These are phyloP conservation scores for Mystacornis crossleyi DNA, from an alignment of 2,113 vertebrate genomes.

Conservation along the genomic window DNA sequence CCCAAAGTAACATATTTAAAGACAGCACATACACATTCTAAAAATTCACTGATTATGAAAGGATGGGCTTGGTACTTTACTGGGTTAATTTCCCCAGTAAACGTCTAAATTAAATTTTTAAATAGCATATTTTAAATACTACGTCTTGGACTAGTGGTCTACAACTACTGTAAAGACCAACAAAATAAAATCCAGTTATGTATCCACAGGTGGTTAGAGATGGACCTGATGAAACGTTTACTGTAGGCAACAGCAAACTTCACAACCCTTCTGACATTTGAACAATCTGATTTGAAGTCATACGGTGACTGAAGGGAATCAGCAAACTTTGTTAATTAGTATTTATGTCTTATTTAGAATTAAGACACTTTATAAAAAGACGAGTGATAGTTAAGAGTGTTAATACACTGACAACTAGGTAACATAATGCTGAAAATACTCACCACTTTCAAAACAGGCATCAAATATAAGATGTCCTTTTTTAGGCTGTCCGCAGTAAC, in stretches of 20 bases:
- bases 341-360: background rate
- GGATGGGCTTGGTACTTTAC: background rate
- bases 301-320: background rate
- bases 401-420: background rate
- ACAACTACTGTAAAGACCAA: background rate
- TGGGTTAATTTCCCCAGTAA: background rate
- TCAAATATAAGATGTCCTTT: constrained; percentile 96
- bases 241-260: background rate
- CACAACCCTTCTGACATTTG: background rate
- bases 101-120: background rate
- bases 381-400: background rate
- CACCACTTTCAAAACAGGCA: constrained; percentile 98
- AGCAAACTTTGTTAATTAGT: background rate
- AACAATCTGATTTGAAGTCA: background rate
- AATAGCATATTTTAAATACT: background rate
- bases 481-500: constrained; percentile 82
- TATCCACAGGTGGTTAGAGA: background rate
- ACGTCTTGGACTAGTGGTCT: background rate
- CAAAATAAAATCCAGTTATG: background rate
- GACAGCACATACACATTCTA: background rate
- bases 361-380: background rate
- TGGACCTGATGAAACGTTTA: background rate
- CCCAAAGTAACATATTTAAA: background rate
- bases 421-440: constrained; percentile 59
- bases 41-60: background rate